These are phyloP conservation scores for Hydropsyche betteni DNA, from an alignment of 2,888 invertebrate species.

Conservation along the genomic window DNA sequence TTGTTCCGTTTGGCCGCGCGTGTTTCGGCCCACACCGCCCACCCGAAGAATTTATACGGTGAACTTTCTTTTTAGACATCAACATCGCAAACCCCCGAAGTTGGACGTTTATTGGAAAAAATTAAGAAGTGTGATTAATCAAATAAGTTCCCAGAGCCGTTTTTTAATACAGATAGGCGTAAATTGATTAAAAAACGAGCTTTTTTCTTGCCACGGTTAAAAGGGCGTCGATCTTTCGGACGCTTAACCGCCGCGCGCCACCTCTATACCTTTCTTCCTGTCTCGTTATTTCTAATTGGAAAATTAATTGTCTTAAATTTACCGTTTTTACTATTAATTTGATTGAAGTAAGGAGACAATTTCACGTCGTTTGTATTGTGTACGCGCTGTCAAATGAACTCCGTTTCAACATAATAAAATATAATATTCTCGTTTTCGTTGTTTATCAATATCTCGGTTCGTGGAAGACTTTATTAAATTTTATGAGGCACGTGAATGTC, in stretches of 20 bases:
- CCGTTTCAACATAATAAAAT: too few relatives aligned
- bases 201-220: not conserved
- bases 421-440: too few relatives aligned
- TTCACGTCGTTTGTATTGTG: too few relatives aligned
- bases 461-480: too few relatives aligned
- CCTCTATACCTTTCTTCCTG: not conserved
- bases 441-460: too few relatives aligned
- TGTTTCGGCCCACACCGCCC: not conserved
- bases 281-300: slow-evolving; percentile 8
- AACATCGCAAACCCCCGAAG: slow-evolving; percentile 12
- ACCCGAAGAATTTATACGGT: slow-evolving; percentile 2
- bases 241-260: not conserved
- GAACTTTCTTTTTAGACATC: slow-evolving; percentile 22
- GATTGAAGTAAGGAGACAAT: too few relatives aligned
- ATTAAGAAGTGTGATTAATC: slow-evolving; percentile 41
- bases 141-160: slow-evolving; percentile 27
- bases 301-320: not conserved
- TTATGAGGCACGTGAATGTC: too few relatives aligned
- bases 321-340: not conserved
- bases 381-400: too few relatives aligned
- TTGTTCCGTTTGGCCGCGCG: too few relatives aligned
- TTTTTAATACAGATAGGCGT: slow-evolving; percentile 32
- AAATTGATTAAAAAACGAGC: slow-evolving; percentile 27
- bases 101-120: slow-evolving; percentile 36
- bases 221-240: slow-evolving; percentile 1